Base-by-base conservation (phyloP, 2,113 vertebrate species). In the Bungarus multicinctus region DNA sequence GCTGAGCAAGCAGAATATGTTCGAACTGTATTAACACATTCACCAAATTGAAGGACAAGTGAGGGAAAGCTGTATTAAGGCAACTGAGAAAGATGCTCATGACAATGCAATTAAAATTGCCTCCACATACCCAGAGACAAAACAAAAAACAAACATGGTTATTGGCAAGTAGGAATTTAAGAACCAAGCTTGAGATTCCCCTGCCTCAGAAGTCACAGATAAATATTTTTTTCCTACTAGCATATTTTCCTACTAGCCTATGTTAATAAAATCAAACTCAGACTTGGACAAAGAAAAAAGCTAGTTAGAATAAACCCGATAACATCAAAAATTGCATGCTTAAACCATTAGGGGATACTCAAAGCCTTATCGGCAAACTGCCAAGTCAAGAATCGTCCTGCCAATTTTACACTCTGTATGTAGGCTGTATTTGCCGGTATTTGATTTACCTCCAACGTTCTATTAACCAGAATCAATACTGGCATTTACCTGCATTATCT, bases 401-500 rank as follows among this genome's bases (percentile, higher is more conserved):
- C 52, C 53, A 39, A 88, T 89, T 74, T 74, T 89, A 27, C 54
- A 60, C 58, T 20, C 64, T 54, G 34, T 3, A 43, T 6, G 30
- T 45, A 64, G 91, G 34, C 2, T 14, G 18, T 18, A 45, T 92
- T 88, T 88, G 87, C 18, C 69, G 4, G 14, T 43, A 50, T 53
- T 7, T 88, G 58, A 88, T 69, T 91, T 64, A 64, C 55, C 55
- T 87, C 55, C 55, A 57, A 39, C 54, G 39, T 47, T 23, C 50
- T 74, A 69, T 74, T 88, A 92, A 88, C 55, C 9, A 88, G n/a
- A 92, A 88, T 88, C 88, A 88, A 92, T 89, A 30, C 60, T 23
- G 87, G 34, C 87, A 85, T 89, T 89, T 89, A 92, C 88, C 53
- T 89, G 39, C 88, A 89, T 50, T 85, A 93, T 60, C 88, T 85